These are phyloP conservation scores for Lepetodrilus schrolli DNA, from an alignment of 2,888 invertebrate species.

Conservation along the genomic window DNA sequence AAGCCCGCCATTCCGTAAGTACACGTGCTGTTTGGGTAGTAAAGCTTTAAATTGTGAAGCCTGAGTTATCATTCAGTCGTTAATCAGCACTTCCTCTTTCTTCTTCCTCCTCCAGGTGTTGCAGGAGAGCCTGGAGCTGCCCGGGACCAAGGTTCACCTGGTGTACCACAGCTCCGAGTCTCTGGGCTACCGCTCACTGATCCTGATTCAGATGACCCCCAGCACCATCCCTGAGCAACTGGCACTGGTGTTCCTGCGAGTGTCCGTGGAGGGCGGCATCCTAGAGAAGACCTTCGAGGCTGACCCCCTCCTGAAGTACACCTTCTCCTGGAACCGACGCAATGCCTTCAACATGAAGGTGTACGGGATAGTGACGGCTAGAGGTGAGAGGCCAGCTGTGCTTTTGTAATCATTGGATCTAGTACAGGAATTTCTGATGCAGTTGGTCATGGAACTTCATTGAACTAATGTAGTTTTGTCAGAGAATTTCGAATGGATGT, in stretches of 20 bases:
- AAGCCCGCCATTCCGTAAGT: too few relatives aligned
- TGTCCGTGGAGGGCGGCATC: slow-evolving; percentile 91
- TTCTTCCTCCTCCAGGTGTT: slow-evolving; percentile 82
- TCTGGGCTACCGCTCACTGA: slow-evolving; percentile 93
- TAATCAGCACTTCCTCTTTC: too few relatives aligned
- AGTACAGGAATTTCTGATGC: too few relatives aligned
- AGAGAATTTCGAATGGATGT: too few relatives aligned
- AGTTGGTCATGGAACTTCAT: too few relatives aligned
- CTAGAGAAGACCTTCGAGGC: slow-evolving; percentile 96
- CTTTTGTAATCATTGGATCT: too few relatives aligned
- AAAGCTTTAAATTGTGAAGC: too few relatives aligned
- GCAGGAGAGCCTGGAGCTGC: slow-evolving; percentile 95
- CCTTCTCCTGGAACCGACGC: slow-evolving; percentile 97
- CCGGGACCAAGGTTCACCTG: slow-evolving; percentile 92
- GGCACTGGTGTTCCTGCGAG: slow-evolving; percentile 87
- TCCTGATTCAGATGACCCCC: slow-evolving; percentile 79
- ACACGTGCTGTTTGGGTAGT: too few relatives aligned
- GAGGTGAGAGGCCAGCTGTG: slow-evolving; percentile 80
- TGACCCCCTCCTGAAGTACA: slow-evolving; percentile 94
- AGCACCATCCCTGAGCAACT: slow-evolving; percentile 66
- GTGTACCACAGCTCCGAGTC: slow-evolving; percentile 97
- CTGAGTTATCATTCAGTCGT: too few relatives aligned
- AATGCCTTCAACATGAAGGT: slow-evolving; percentile 99
- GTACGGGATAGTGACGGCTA: slow-evolving; percentile 95
- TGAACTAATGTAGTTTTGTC: too few relatives aligned